Evolutionary conservation across 2,888 invertebrate species (phyloP).

Genomic region (Caenorhabditis doughertyi): DNA sequence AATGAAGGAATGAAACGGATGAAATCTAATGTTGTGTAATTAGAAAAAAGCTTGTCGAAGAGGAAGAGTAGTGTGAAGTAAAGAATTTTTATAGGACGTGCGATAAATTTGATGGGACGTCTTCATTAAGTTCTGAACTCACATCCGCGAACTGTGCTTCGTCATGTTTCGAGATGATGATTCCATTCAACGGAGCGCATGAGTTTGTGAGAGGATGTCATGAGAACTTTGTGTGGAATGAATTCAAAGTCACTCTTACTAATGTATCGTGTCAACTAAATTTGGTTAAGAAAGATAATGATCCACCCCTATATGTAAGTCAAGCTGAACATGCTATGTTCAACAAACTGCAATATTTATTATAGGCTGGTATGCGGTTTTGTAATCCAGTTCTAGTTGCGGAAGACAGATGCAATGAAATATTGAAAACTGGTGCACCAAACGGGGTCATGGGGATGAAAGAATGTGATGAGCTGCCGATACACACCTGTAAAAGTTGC

Average conservation of each 20-base stretch:
- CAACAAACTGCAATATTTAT: neutral
- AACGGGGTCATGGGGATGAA: neutral
- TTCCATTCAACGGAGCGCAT: conserved; percentile 36
- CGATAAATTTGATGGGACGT: neutral
- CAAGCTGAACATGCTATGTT: neutral
- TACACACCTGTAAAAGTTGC: conserved; percentile 49
- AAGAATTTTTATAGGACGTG: neutral
- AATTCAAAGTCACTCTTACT: conserved; percentile 26
- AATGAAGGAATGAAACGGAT: no score
- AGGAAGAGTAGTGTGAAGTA: no score
- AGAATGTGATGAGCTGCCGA: conserved; percentile 2
- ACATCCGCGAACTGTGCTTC: conserved; percentile 16
- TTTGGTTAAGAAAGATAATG: neutral
- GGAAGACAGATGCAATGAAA: neutral
- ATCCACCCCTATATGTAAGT: neutral
- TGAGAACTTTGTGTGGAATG: conserved; percentile 45
- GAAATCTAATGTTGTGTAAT: no score
- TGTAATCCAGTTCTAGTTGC: neutral
- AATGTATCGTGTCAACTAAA: conserved; percentile 20
- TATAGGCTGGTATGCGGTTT: conserved; percentile 3
- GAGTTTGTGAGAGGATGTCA: conserved; percentile 55
- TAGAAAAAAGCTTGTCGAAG: no score
- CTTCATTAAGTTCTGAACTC: neutral
- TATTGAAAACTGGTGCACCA: neutral
- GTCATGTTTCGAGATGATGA: conserved; percentile 47